Conservation (phyloP, 2,113 vertebrate species). For the Melanerpes formicivorus region DNA sequence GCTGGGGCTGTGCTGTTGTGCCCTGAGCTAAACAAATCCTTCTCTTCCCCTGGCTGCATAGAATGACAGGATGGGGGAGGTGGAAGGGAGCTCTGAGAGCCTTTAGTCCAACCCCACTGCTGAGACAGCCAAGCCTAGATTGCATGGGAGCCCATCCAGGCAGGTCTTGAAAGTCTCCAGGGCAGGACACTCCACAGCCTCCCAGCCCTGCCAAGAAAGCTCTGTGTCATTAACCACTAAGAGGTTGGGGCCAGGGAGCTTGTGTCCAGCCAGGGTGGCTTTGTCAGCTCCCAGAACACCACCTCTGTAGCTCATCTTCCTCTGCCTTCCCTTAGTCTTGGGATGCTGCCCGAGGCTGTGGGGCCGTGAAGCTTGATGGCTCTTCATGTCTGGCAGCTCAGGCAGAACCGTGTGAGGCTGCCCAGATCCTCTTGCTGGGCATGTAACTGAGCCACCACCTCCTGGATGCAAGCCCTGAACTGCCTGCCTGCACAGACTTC, state of each 20-base stretch:
- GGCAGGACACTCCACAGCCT: background rate
- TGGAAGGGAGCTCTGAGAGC: too few relatives aligned
- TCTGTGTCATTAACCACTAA: fast-evolving
- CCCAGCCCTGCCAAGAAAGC: background rate
- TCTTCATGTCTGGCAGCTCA: background rate
- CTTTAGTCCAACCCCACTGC: too few relatives aligned
- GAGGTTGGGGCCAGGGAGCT: background rate
- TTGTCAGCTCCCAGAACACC: background rate
- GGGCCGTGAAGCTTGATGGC: fast-evolving
- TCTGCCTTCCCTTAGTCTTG: background rate
- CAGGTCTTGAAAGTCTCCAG: too few relatives aligned
- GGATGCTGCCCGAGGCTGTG: background rate
- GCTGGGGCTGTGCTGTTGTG: fast-evolving
- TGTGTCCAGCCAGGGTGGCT: fast-evolving
- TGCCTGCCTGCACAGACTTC: background rate
- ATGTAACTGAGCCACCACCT: background rate
- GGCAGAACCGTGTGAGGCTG: background rate
- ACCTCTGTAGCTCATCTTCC: background rate
- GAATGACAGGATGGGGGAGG: too few relatives aligned
- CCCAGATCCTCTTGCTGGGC: background rate
- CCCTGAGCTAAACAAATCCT: background rate
- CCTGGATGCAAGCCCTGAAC: background rate
- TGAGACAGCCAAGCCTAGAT: too few relatives aligned
- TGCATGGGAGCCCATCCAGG: too few relatives aligned
- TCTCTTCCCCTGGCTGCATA: background rate